Conservation (phyloP, 2,113 vertebrate species). For the Tychaedon coryphoeus region DNA sequence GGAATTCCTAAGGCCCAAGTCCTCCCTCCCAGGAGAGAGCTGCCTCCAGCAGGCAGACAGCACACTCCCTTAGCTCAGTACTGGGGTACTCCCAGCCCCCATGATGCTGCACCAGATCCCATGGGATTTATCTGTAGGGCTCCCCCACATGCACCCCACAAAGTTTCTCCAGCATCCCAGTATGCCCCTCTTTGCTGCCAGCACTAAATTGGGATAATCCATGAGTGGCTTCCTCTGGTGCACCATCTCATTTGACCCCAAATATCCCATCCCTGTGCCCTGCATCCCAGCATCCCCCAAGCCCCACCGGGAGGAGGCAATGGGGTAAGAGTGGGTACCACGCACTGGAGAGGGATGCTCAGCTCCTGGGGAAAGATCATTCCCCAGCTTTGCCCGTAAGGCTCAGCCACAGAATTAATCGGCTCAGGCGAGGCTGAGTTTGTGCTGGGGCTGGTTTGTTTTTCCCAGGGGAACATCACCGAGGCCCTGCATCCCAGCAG, state of each 20-base stretch:
- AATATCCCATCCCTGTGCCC: background rate
- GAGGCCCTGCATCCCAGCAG: background rate
- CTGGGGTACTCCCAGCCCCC: rapidly evolving
- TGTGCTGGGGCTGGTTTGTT: background rate
- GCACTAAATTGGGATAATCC: background rate
- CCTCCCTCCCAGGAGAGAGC: rapidly evolving
- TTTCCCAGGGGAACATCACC: background rate
- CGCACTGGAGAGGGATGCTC: rapidly evolving
- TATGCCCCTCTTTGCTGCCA: background rate
- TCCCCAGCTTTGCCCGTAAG: background rate
- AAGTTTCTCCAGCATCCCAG: background rate
- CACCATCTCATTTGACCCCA: background rate
- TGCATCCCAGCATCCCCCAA: background rate
- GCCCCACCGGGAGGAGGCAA: background rate
- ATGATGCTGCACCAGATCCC: background rate
- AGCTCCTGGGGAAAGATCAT: background rate
- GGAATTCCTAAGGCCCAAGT: background rate
- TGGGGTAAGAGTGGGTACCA: background rate
- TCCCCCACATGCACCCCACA: background rate
- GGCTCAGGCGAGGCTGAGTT: background rate
- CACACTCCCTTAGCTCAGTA: background rate
- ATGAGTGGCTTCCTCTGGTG: rapidly evolving
- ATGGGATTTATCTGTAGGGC: background rate
- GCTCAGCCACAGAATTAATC: constrained; percentile 2
- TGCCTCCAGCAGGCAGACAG: background rate